These are phyloP conservation scores for Dryomyza anilis DNA, from an alignment of 2,888 invertebrate genomes.

Conservation along the genomic window DNA sequence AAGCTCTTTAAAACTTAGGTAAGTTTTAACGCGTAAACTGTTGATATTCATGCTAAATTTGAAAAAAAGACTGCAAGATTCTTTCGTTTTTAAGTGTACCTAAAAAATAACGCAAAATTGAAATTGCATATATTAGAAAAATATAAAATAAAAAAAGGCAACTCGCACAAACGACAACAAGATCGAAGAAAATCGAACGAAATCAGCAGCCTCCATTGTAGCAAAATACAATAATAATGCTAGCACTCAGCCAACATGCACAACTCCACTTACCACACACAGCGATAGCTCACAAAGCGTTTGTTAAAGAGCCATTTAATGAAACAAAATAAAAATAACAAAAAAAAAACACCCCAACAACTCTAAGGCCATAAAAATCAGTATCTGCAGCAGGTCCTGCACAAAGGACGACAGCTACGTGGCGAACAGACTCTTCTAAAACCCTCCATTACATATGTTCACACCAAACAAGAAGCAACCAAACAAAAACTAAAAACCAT, in stretches of 20 bases:
- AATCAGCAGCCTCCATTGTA: background rate
- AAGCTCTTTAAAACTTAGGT: no score
- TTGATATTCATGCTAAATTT: no score
- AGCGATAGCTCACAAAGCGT: constrained; percentile 1
- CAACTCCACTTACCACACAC: background rate
- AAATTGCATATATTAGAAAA: no score
- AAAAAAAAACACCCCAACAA: background rate
- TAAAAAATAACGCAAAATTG: no score
- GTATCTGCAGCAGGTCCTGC: background rate
- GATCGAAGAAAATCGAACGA: background rate
- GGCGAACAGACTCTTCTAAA: background rate
- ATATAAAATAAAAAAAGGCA: background rate
- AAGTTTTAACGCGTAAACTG: no score
- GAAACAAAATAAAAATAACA: constrained; percentile 3
- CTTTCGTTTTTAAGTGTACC: no score
- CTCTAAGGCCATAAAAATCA: background rate
- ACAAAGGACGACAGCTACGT: background rate
- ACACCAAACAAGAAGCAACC: background rate
- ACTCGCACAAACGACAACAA: background rate
- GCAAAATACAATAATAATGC: background rate
- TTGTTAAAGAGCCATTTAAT: constrained; percentile 1
- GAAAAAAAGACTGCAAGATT: no score
- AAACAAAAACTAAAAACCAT: no score
- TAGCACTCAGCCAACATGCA: background rate
- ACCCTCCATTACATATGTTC: constrained; percentile 12